These are phyloP conservation scores for Bambusicola thoracicus DNA, from an alignment of 2,113 vertebrate species.

Conservation along the genomic window DNA sequence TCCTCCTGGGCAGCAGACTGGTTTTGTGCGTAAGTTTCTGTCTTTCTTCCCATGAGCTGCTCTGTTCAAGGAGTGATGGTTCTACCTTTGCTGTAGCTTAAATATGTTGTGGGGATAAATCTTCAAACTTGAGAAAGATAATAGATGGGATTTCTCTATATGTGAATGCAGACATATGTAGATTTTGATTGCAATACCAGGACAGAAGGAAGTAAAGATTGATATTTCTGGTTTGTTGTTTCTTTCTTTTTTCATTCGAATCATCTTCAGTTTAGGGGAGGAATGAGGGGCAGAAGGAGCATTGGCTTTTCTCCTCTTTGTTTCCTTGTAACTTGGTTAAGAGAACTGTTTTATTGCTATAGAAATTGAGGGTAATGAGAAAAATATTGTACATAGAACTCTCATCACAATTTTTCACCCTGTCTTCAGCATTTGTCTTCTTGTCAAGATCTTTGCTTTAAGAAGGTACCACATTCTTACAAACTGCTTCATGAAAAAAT, in stretches of 20 bases:
- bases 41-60: neutral
- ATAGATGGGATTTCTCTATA: neutral
- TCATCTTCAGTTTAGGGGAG: neutral
- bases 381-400: neutral
- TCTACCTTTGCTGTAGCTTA: neutral
- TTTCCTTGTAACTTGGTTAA: neutral
- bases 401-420: neutral
- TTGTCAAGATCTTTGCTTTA: neutral
- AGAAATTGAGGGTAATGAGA: neutral
- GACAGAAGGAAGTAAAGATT: neutral
- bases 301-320: fast-evolving
- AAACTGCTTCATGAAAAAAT: neutral
- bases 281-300: fast-evolving
- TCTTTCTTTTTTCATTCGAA: neutral
- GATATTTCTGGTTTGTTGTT: neutral
- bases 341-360: neutral
- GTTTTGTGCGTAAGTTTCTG: neutral
- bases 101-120: neutral
- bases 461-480: neutral
- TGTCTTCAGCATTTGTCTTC: neutral
- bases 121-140: neutral
- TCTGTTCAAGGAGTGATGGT: neutral
- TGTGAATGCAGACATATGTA: neutral
- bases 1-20: neutral
- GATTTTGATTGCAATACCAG: neutral